phyloP scores from a whole-genome alignment of 2,888 invertebrate genomes.

The Callyntrura sp. region DNA sequence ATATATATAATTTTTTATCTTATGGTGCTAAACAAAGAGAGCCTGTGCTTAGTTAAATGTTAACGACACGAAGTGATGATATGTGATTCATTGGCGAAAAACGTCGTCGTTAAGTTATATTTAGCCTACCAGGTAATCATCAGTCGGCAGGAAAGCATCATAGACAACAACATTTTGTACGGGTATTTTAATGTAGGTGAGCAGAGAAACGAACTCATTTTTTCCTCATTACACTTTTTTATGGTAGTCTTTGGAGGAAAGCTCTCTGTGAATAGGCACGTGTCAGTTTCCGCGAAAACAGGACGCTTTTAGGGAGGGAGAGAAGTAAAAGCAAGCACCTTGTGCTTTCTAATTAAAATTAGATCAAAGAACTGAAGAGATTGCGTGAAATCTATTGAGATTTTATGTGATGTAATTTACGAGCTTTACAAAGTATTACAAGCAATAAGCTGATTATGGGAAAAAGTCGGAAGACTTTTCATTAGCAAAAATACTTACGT shows the following conservation, averaged over 20 bases:
- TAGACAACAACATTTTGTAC: background rate
- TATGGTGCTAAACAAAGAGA: background rate
- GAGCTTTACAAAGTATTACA: no score
- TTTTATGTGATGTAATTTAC: conserved; percentile 16
- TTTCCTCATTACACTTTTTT: conserved; percentile 21
- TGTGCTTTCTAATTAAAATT: background rate
- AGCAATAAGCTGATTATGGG: no score
- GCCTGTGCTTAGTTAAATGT: background rate
- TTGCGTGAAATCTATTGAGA: background rate
- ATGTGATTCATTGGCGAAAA: background rate
- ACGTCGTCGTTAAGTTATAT: background rate
- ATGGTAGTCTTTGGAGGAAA: background rate
- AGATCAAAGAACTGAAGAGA: background rate
- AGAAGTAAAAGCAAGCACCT: background rate
- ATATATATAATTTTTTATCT: background rate
- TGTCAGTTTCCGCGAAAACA: background rate
- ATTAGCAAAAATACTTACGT: no score
- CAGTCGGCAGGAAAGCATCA: background rate
- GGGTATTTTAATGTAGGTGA: background rate
- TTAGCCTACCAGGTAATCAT: conserved; percentile 2
- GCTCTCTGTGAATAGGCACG: background rate
- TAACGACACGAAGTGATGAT: background rate
- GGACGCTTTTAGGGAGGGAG: background rate
- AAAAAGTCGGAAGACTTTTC: no score
- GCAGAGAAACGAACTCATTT: conserved; percentile 8